Evolutionary conservation across 2,888 invertebrate genomes (phyloP).

Genomic region (Drosophila cognata): DNA sequence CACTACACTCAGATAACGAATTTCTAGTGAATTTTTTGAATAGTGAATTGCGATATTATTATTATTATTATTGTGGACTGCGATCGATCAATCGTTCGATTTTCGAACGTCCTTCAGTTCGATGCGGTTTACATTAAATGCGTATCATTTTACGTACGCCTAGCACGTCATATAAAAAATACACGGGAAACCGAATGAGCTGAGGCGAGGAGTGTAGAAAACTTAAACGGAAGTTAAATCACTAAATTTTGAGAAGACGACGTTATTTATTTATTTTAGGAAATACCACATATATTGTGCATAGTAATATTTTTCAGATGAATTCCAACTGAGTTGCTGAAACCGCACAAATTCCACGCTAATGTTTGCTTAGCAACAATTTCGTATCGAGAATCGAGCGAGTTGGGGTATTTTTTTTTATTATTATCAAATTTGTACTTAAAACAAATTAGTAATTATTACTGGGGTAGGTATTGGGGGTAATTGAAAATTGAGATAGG

Average conservation of each 20-base stretch:
- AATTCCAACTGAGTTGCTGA: not conserved
- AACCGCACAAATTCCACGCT: not conserved
- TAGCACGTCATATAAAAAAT: slow-evolving; percentile 22
- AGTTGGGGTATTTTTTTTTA: not conserved
- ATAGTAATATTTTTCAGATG: not conserved
- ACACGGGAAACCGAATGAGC: not conserved
- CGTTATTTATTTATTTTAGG: slow-evolving; percentile 8
- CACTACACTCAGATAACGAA: slow-evolving; percentile 29
- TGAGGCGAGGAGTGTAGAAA: not conserved
- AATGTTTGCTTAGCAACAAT: not conserved
- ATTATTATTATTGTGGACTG: not conserved
- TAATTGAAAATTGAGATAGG: not conserved
- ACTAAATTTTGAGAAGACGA: slow-evolving; percentile 37
- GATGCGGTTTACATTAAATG: slow-evolving; percentile 17
- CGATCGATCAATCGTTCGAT: slow-evolving; percentile 25
- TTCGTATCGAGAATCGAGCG: not conserved
- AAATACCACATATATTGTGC: not conserved
- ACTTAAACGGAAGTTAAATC: slow-evolving; percentile 56
- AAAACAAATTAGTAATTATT: not conserved
- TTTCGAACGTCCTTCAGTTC: slow-evolving; percentile 42
- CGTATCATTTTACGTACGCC: slow-evolving; percentile 57
- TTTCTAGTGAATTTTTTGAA: slow-evolving; percentile 29
- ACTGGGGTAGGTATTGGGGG: not conserved
- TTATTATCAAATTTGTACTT: not conserved
- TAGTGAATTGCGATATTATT: slow-evolving; percentile 25